phyloP scores from a whole-genome alignment of 2,113 vertebrate species.

The Chitala chitala region DNA sequence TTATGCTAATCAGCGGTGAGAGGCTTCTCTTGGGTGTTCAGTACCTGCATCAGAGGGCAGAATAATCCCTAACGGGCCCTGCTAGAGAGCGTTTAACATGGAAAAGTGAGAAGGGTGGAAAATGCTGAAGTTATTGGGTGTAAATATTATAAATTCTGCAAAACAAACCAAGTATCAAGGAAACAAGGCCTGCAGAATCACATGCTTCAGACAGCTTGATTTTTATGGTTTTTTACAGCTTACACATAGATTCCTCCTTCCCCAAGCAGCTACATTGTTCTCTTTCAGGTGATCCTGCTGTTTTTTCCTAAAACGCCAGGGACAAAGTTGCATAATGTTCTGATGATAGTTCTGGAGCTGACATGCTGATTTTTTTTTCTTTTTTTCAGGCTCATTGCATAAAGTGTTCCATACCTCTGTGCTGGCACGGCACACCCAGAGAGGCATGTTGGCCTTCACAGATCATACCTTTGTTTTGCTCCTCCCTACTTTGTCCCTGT shows the following conservation, averaged over 20 bases:
- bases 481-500: no score
- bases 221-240: conserved; percentile 47
- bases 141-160: conserved; percentile 61
- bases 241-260: conserved; percentile 46
- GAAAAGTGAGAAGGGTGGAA: not conserved
- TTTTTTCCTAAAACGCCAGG: not conserved
- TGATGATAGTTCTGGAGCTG: conserved; percentile 25
- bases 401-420: not conserved
- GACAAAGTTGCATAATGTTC: conserved; percentile 34
- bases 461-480: no score
- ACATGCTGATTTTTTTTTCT: conserved; percentile 39
- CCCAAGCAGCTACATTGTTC: not conserved
- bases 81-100: not conserved
- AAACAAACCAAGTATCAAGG: no score
- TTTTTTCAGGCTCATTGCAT: conserved; percentile 40
- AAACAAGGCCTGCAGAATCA: conserved; percentile 54
- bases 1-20: conserved; percentile 49
- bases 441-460: no score
- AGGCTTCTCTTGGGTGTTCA: conserved; percentile 39
- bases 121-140: not conserved
- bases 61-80: not conserved
- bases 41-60: conserved; percentile 28
- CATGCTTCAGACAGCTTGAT: conserved; percentile 52
- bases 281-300: not conserved
- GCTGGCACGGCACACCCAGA: no score